Evolutionary conservation across 2,888 invertebrate species (phyloP).

Genomic region (Latrodectus hesperus): DNA sequence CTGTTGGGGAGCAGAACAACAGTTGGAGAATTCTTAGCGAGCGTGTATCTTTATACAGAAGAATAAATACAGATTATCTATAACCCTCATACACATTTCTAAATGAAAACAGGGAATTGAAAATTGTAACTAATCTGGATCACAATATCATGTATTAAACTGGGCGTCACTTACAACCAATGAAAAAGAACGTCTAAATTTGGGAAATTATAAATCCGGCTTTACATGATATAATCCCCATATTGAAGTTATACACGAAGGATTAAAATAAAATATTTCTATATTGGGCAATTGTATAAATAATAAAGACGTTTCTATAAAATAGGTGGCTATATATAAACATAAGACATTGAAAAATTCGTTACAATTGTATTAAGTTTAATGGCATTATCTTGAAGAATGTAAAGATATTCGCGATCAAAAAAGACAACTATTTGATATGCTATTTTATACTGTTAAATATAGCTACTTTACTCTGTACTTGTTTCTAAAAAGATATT

Average conservation of each 20-base stretch:
- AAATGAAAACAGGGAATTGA: background rate
- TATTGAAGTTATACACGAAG: background rate
- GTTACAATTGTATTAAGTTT: too few relatives aligned
- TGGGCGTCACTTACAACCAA: background rate
- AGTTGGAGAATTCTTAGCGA: constrained; percentile 30
- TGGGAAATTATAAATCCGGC: background rate
- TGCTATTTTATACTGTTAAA: too few relatives aligned
- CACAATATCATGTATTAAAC: background rate
- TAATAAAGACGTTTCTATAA: too few relatives aligned
- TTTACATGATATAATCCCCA: background rate
- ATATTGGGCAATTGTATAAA: background rate
- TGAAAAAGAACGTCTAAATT: background rate
- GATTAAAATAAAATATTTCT: background rate
- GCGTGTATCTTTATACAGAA: constrained; percentile 10
- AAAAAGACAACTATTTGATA: too few relatives aligned
- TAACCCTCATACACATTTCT: background rate
- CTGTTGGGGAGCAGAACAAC: constrained; percentile 20
- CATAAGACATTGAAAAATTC: too few relatives aligned
- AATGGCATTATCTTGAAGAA: too few relatives aligned
- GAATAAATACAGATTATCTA: constrained; percentile 44
- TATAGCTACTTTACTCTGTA: too few relatives aligned
- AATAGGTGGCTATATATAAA: too few relatives aligned
- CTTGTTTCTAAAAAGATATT: too few relatives aligned
- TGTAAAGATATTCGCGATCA: too few relatives aligned
- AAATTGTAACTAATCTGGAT: background rate